These are phyloP conservation scores for Holacanthella duospinosa DNA, from an alignment of 2,888 invertebrate genomes.

Conservation along the genomic window DNA sequence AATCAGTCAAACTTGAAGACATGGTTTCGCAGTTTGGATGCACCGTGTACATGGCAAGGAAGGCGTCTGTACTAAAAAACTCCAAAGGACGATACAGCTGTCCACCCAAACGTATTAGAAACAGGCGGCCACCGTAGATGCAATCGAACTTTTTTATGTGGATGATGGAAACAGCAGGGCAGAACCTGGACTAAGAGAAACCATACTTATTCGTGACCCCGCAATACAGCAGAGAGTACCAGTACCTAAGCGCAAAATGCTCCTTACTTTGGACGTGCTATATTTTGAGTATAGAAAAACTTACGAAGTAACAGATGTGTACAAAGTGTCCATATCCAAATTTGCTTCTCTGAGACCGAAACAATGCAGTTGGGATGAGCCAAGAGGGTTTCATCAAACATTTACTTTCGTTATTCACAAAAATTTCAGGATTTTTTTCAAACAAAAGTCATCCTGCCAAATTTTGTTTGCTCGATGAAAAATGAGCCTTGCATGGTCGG, in stretches of 20 bases:
- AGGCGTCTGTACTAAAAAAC: neutral
- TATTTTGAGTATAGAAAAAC: neutral
- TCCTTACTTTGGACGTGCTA: neutral
- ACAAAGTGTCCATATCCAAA: neutral
- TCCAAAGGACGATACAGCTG: neutral
- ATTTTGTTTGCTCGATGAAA: neutral
- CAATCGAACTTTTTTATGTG: neutral
- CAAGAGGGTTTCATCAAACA: neutral
- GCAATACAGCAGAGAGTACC: neutral
- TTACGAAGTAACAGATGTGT: neutral
- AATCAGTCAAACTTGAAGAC: no score
- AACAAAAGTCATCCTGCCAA: neutral
- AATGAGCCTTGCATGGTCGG: neutral
- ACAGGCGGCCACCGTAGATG: neutral
- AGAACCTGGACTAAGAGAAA: neutral
- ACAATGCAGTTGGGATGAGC: neutral
- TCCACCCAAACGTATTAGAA: neutral
- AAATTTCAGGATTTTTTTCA: slow-evolving; percentile 6
- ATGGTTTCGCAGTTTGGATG: no score
- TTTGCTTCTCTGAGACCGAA: neutral
- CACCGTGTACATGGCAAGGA: neutral
- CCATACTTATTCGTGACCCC: neutral
- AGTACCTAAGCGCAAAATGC: neutral
- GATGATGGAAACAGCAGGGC: neutral
- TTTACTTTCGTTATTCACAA: slow-evolving; percentile 4